Percentiles rank a stretch among this genome's conserved stretches.
Evolutionary conservation across 2,113 vertebrate species (phyloP).

Genomic region (Eonycteris spelaea): DNA sequence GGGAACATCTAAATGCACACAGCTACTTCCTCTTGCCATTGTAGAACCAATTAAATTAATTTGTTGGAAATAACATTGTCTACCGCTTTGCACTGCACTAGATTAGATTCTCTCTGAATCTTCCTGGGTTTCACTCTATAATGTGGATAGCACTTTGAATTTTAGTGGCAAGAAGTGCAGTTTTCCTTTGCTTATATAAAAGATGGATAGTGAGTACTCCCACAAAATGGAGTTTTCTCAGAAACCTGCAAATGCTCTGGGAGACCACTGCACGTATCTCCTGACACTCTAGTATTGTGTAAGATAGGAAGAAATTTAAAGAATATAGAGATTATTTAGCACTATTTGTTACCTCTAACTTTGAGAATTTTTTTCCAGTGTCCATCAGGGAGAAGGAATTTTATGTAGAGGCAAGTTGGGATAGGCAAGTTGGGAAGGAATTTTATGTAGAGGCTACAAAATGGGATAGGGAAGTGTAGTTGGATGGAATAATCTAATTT

Average conservation of each 20-base stretch:
- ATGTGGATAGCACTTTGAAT: slow-evolving; percentile 22
- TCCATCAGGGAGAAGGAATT: not conserved
- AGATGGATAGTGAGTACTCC: not conserved
- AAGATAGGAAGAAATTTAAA: not conserved
- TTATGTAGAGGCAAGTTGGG: not conserved
- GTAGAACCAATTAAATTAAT: slow-evolving; percentile 71
- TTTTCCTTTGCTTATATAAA: slow-evolving; percentile 12
- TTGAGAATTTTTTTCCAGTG: not conserved
- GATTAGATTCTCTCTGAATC: slow-evolving; percentile 56
- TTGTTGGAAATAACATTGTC: slow-evolving; percentile 63
- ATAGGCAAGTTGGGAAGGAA: too few relatives aligned
- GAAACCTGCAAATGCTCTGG: not conserved
- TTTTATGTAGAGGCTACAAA: not conserved
- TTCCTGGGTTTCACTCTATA: not conserved
- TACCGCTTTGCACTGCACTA: not conserved
- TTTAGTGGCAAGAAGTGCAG: not conserved
- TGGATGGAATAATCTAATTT: not conserved
- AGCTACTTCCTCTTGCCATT: slow-evolving; percentile 49
- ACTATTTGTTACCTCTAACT: not conserved
- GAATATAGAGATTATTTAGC: not conserved
- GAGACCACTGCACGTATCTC: not conserved
- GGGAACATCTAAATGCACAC: slow-evolving; percentile 8
- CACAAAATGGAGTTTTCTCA: not conserved
- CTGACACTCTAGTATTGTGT: not conserved
- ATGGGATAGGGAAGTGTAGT: not conserved